Conservation (phyloP, 2,113 vertebrate genomes). For the Tupaia chinensis region DNA sequence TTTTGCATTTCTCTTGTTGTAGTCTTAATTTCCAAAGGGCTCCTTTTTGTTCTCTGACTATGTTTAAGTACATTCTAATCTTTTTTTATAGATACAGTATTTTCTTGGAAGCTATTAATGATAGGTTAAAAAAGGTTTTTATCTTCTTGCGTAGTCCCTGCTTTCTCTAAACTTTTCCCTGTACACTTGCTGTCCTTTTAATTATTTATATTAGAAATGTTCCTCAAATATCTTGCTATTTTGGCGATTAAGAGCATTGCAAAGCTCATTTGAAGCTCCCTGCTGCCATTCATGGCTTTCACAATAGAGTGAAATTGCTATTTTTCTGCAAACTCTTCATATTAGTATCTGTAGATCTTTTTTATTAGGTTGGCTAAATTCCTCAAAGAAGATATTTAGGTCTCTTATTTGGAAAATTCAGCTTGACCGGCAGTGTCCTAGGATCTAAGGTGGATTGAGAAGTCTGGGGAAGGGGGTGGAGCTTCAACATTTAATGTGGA, state of each 20-base stretch:
- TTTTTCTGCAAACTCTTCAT: not conserved
- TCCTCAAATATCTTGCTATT: not conserved
- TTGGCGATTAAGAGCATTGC: not conserved
- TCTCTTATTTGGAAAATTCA: not conserved
- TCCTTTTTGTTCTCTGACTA: not conserved
- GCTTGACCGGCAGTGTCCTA: not conserved
- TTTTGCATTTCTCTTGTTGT: not conserved
- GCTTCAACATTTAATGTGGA: not conserved
- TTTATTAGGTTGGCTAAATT: not conserved
- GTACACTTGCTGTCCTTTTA: not conserved
- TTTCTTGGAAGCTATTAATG: constrained; percentile 16
- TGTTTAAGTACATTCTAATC: not conserved
- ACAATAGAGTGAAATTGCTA: not conserved
- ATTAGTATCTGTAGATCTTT: not conserved
- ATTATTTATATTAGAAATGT: not conserved
- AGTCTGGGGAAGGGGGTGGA: not conserved
- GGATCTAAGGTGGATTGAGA: not conserved
- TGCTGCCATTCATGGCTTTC: not conserved
- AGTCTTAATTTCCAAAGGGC: constrained; percentile 41
- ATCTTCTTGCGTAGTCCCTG: not conserved
- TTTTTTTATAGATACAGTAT: not conserved
- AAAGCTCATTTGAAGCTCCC: not conserved
- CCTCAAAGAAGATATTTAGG: not conserved
- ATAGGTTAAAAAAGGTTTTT: not conserved
- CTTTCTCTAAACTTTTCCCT: not conserved